Evolutionary conservation across 1,140 invertebrate species (phyloP).

Genomic region (Orchestia grillus): DNA sequence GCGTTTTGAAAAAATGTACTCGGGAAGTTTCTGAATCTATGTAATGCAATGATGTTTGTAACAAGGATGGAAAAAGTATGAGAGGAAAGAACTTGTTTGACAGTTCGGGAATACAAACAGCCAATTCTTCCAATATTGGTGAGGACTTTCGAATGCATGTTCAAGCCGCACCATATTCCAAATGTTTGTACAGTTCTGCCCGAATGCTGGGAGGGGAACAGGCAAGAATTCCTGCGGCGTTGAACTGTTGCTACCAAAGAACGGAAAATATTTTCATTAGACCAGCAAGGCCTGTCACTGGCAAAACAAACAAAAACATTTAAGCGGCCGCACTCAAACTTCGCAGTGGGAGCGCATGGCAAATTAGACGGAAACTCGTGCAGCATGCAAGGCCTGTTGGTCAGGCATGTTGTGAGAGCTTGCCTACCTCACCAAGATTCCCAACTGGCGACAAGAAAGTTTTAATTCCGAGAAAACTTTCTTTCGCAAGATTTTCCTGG

Average conservation of each 20-base stretch:
- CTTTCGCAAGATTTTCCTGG: background rate
- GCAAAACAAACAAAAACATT: constrained; percentile 24
- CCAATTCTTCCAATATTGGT: background rate
- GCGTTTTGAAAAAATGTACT: background rate
- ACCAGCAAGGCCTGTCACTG: background rate
- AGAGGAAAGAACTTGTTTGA: background rate
- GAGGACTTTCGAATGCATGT: background rate
- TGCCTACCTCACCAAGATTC: background rate
- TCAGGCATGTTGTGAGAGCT: background rate
- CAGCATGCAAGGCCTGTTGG: background rate
- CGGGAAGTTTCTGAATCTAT: background rate
- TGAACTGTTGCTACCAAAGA: background rate
- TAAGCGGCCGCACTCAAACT: background rate
- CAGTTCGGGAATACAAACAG: background rate
- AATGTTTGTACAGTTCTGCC: background rate
- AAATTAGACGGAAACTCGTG: background rate
- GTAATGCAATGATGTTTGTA: background rate
- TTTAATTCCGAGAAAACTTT: background rate
- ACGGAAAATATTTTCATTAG: constrained; percentile 31
- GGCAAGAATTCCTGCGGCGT: background rate
- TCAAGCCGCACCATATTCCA: background rate
- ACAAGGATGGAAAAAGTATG: background rate
- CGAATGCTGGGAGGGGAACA: background rate
- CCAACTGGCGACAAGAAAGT: background rate
- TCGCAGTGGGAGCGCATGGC: background rate